Evolutionary conservation across 2,888 invertebrate genomes (phyloP), one percentile per base, ranked within the genome.

Genomic region (Leptinotarsa rubiginosa): DNA sequence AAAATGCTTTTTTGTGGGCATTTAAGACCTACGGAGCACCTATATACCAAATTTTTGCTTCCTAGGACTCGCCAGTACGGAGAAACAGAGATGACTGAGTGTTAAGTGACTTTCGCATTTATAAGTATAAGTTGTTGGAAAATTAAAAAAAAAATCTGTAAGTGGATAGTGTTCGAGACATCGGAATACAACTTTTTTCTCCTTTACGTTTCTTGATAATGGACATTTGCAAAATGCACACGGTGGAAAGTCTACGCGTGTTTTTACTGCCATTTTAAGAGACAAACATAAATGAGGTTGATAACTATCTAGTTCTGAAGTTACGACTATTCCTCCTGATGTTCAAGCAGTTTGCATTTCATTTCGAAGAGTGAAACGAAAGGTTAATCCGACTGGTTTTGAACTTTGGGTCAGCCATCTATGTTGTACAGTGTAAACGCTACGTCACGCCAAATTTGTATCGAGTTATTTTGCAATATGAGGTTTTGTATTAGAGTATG

Each of bases 341-440:
- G 54, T 68, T 68, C 25, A 18, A 25, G 41, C 18, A 13, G 47
- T 41, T 47, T 13, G 18, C 65, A 65, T 65, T 52, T 52, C n/a
- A 13, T 68, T 68, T 54, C 22, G 18, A 18, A 31, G 20, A 54
- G 50, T 18, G 13, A 25, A 18, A n/a, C 52, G 10, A 25, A 16
- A 56, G 22, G 22, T 20, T 22, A 7, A 20, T 1, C 56, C 41
- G 10, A 41, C 41, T 41, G 41, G 56, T 7, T 18, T 56, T 56
- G 22, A 56, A 56, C 56, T 56, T 22, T 56, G 13, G 15, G 13
- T 56, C 12, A 47, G 49, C 49, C 47, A 15, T 31, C 47, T 20
- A 65, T 47, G 47, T 41, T 7, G 31, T 31, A 31, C 7, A 25
- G 25, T 31, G 7, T 31, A 41, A 5, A 12, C 41, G 41, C 41